Evolutionary conservation across 2,888 invertebrate species (phyloP).

Genomic region (Scrobipalpa costella): DNA sequence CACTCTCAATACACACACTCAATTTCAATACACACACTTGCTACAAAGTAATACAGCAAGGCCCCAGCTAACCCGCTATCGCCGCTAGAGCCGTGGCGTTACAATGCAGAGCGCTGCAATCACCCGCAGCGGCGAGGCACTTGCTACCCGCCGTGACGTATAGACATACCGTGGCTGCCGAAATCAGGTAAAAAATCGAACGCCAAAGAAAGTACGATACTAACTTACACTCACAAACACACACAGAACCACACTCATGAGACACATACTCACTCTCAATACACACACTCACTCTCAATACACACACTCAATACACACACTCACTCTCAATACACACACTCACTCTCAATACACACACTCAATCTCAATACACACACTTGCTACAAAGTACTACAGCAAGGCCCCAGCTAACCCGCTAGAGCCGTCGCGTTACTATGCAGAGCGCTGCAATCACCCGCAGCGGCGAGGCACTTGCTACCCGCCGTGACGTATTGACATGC

Average conservation of each 20-base stretch:
- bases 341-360: too few species aligned
- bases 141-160: slow-evolving; percentile 87
- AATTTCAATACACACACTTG: too few species aligned
- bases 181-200: slow-evolving; percentile 80
- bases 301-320: too few species aligned
- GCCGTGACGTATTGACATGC: slow-evolving; percentile 86
- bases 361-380: slow-evolving; percentile 70
- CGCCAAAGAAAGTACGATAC: too few species aligned
- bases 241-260: too few species aligned
- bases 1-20: too few species aligned
- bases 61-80: slow-evolving; percentile 38
- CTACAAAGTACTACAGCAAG: slow-evolving; percentile 50
- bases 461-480: slow-evolving; percentile 87
- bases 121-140: slow-evolving; percentile 85
- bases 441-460: slow-evolving; percentile 75
- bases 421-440: slow-evolving; percentile 82
- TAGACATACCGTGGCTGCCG: slow-evolving; percentile 84
- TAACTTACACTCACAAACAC: too few species aligned
- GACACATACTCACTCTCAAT: too few species aligned
- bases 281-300: too few species aligned
- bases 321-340: too few species aligned
- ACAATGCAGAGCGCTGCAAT: slow-evolving; percentile 68
- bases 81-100: slow-evolving; percentile 77
- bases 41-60: slow-evolving; percentile 57
- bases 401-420: slow-evolving; percentile 39